Conservation (phyloP, 2,113 vertebrate species). For the Oryzias javanicus region DNA sequence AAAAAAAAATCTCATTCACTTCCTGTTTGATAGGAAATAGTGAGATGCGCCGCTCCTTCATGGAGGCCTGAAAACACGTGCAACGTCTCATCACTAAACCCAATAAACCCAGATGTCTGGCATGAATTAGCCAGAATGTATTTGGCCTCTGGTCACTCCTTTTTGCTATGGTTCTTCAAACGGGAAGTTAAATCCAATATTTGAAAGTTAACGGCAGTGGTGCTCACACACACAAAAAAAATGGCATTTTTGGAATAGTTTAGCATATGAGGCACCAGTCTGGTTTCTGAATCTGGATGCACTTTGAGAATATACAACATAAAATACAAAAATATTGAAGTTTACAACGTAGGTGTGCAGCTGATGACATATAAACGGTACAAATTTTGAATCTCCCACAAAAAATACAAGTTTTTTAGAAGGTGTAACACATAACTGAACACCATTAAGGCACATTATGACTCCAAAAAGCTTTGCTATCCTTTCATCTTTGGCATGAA, state of each 20-base stretch:
- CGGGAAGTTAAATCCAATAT: constrained; percentile 11
- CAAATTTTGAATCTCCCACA: constrained; percentile 8
- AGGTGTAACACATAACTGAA: constrained; percentile 8
- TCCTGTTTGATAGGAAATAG: constrained; percentile 16
- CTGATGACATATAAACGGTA: not conserved
- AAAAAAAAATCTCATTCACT: constrained; percentile 4
- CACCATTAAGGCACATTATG: constrained; percentile 6
- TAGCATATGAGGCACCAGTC: constrained; percentile 5
- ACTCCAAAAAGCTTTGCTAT: constrained; percentile 10
- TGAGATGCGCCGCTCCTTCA: constrained; percentile 24
- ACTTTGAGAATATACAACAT: constrained; percentile 6
- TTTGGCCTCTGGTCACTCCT: constrained; percentile 32
- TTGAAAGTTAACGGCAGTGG: constrained; percentile 11
- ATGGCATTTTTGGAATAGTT: constrained; percentile 2
- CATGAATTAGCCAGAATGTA: constrained; percentile 40
- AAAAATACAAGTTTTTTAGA: not conserved
- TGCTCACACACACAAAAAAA: not conserved
- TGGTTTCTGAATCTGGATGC: not conserved
- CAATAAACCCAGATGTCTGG: constrained; percentile 54
- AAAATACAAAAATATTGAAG: not conserved
- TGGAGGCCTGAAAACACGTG: constrained; percentile 34
- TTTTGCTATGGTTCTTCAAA: constrained; percentile 25
- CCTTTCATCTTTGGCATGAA: constrained; percentile 13
- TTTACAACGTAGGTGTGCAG: not conserved
- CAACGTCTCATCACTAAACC: constrained; percentile 41